phyloP scores from a whole-genome alignment of 2,113 vertebrate genomes.

The Podiceps cristatus region DNA sequence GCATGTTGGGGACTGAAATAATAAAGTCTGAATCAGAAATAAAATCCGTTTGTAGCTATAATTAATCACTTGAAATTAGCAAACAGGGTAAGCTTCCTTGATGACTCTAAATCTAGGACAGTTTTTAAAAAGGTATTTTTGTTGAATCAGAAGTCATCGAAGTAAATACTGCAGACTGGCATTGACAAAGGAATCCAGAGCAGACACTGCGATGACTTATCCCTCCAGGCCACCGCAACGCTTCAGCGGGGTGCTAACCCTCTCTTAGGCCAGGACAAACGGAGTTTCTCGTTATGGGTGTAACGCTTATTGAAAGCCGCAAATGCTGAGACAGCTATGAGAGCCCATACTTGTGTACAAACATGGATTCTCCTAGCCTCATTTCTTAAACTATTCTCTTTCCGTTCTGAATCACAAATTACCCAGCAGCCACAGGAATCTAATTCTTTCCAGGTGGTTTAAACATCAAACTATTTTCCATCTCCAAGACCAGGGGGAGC shows the following conservation, averaged over 20 bases:
- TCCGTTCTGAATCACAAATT: neutral
- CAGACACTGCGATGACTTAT: accelerated
- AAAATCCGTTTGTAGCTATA: neutral
- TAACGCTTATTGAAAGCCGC: neutral
- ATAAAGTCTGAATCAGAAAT: neutral
- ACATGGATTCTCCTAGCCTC: neutral
- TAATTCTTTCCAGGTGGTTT: constrained; percentile 45
- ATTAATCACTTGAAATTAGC: neutral
- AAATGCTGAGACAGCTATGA: neutral
- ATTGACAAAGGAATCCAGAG: neutral
- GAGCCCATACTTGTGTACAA: neutral
- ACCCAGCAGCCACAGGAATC: constrained; percentile 7
- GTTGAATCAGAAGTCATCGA: neutral
- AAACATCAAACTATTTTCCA: neutral
- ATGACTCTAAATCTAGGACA: neutral
- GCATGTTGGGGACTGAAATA: neutral
- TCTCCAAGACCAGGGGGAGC: neutral
- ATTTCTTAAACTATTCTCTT: neutral
- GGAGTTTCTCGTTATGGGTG: neutral
- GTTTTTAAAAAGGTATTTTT: neutral
- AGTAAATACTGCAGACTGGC: neutral
- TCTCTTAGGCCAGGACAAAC: neutral
- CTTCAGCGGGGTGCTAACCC: neutral
- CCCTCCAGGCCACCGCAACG: accelerated
- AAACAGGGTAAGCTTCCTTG: neutral